Evolutionary conservation across 1,140 invertebrate genomes (phyloP).

Genomic region (Andrena cerasifolii): DNA sequence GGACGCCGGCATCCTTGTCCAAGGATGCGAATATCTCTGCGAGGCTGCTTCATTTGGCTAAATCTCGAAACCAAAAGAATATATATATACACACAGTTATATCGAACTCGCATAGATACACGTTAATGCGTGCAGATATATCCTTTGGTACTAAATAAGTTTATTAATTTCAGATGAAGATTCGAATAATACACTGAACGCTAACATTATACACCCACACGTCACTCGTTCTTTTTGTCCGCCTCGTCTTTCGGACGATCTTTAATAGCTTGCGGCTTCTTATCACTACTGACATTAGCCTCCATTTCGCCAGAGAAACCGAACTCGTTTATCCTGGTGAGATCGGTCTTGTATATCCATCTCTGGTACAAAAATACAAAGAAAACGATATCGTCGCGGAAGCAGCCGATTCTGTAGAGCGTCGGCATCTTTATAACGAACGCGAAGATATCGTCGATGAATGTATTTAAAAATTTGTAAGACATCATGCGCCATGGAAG

Average conservation of each 20-base stretch:
- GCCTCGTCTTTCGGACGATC: constrained; percentile 55
- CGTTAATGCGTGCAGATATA: constrained; percentile 55
- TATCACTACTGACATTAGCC: constrained; percentile 55
- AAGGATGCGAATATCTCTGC: constrained; percentile 12
- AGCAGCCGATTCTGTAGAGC: constrained; percentile 97
- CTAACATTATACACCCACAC: constrained; percentile 44
- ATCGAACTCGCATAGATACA: constrained; percentile 59
- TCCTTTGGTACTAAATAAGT: constrained; percentile 63
- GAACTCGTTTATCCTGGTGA: constrained; percentile 97
- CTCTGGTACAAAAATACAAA: constrained; percentile 99
- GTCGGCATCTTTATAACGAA: constrained; percentile 99
- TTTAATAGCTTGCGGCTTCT: constrained; percentile 62
- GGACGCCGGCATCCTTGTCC: neutral
- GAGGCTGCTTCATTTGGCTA: constrained; percentile 32
- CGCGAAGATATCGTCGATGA: constrained; percentile 99
- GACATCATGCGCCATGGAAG: constrained; percentile 99
- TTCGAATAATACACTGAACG: constrained; percentile 58
- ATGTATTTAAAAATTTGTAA: constrained; percentile 99
- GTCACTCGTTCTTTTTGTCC: constrained; percentile 76
- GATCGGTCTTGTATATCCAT: constrained; percentile 99
- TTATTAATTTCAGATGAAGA: constrained; percentile 63
- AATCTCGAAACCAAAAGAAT: constrained; percentile 48
- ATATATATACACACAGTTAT: constrained; percentile 55
- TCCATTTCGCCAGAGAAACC: constrained; percentile 92
- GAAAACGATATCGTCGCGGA: constrained; percentile 99